Evolutionary conservation across 2,888 invertebrate genomes (phyloP).

Genomic region (Diplazon laetatorius): DNA sequence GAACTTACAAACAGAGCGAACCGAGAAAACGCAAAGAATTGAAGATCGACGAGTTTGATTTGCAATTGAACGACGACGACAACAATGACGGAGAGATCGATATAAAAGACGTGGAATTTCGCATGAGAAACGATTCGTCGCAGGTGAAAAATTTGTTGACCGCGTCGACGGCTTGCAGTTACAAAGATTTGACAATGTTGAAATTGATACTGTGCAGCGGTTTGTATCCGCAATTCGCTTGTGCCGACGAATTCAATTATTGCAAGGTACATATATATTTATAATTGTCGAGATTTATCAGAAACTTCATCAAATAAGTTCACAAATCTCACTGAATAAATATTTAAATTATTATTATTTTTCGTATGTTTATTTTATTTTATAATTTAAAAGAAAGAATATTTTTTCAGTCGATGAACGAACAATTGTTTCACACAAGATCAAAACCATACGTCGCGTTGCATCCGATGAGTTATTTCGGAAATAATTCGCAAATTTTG

Average conservation of each 20-base stretch:
- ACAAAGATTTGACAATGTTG: conserved; percentile 87
- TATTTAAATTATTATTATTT: too few relatives aligned
- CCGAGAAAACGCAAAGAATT: conserved; percentile 89
- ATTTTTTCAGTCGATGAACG: conserved; percentile 86
- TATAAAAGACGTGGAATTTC: conserved; percentile 94
- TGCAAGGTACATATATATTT: conserved; percentile 88
- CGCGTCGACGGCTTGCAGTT: conserved; percentile 86
- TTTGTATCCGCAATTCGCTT: conserved; percentile 96
- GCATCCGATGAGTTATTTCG: conserved; percentile 95
- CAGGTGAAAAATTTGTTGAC: conserved; percentile 88
- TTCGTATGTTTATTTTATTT: too few relatives aligned
- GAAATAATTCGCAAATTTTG: conserved; percentile 90
- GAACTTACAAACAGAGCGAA: conserved; percentile 88
- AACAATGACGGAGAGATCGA: conserved; percentile 86
- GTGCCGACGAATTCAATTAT: conserved; percentile 97
- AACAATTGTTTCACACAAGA: conserved; percentile 93
- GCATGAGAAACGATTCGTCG: conserved; percentile 89
- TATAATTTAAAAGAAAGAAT: too few relatives aligned
- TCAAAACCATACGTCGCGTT: conserved; percentile 94
- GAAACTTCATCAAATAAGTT: background rate
- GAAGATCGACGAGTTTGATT: conserved; percentile 88
- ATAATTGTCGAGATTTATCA: too few relatives aligned
- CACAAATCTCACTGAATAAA: too few relatives aligned
- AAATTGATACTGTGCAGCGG: conserved; percentile 95
- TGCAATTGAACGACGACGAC: conserved; percentile 86